Evolutionary conservation across 2,797 vertebrate genomes (phyloP).

Genomic region (Gymnopithys bicolor): DNA sequence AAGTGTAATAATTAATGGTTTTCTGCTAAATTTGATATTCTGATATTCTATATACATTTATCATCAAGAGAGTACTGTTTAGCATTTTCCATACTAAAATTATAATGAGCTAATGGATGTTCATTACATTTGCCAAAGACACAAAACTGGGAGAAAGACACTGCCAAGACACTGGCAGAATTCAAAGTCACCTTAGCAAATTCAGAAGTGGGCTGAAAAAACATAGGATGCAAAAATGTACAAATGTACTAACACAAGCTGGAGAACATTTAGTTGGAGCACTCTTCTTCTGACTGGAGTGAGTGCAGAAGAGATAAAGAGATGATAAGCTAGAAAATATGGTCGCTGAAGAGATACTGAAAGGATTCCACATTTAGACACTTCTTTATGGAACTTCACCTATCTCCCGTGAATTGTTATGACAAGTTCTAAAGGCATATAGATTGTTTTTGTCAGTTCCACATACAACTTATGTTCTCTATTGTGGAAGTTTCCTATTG

Average conservation of each 20-base stretch:
- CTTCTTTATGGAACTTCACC: not conserved
- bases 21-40: not conserved
- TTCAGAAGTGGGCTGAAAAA: not conserved
- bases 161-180: not conserved
- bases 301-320: not conserved
- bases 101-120: not conserved
- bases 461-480: not conserved
- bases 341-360: not conserved
- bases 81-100: not conserved
- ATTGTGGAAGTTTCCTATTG: not conserved
- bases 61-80: not conserved
- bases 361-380: not conserved
- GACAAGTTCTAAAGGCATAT: not conserved
- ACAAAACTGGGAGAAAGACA: not conserved
- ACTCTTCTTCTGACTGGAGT: not conserved
- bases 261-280: not conserved
- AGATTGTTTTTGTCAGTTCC: not conserved
- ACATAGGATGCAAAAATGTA: not conserved
- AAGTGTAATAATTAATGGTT: not conserved
- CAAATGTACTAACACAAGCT: not conserved
- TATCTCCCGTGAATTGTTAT: not conserved
- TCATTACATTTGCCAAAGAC: not conserved
- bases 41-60: not conserved
- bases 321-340: not conserved
- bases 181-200: not conserved